Evolutionary conservation across 2,113 vertebrate species (phyloP).

Genomic region (Oncorhynchus clarkii): DNA sequence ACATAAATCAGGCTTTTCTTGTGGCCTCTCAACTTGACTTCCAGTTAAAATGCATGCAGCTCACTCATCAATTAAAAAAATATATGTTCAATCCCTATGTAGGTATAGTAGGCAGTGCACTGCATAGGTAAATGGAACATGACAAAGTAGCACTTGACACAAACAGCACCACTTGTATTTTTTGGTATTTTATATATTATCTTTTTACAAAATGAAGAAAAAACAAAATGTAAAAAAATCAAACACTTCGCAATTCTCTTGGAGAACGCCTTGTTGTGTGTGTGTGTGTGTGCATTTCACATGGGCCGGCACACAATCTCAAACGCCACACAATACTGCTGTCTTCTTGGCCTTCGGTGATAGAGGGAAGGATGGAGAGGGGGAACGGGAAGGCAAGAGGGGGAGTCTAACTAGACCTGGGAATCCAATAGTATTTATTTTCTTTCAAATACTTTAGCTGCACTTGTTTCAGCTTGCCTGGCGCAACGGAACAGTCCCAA

Average conservation of each 20-base stretch:
- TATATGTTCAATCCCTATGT: neutral
- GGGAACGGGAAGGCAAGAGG: slow-evolving; percentile 20
- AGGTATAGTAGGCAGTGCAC: neutral
- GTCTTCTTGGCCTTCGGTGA: slow-evolving; percentile 71
- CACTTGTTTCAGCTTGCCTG: too few species aligned
- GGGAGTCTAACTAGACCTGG: neutral
- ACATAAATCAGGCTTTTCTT: neutral
- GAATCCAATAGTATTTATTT: too few species aligned
- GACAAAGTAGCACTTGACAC: neutral
- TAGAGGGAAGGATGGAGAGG: slow-evolving; percentile 36
- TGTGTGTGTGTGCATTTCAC: slow-evolving; percentile 41
- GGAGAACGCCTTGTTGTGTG: slow-evolving; percentile 68
- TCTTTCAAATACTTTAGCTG: too few species aligned
- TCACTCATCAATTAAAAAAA: neutral
- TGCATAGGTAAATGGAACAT: neutral
- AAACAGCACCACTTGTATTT: slow-evolving; percentile 41
- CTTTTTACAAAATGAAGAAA: slow-evolving; percentile 77
- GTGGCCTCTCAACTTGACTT: neutral
- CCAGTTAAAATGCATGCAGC: neutral
- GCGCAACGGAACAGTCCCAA: too few species aligned
- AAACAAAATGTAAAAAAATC: slow-evolving; percentile 58
- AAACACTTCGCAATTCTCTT: slow-evolving; percentile 74
- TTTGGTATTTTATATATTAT: slow-evolving; percentile 74
- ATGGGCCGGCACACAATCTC: slow-evolving; percentile 57
- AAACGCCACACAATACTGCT: slow-evolving; percentile 77